A percentile compares a stretch with the other conserved stretches of the same genome.
phyloP scores from a whole-genome alignment of 2,113 vertebrate species.

The Sylvia atricapilla region DNA sequence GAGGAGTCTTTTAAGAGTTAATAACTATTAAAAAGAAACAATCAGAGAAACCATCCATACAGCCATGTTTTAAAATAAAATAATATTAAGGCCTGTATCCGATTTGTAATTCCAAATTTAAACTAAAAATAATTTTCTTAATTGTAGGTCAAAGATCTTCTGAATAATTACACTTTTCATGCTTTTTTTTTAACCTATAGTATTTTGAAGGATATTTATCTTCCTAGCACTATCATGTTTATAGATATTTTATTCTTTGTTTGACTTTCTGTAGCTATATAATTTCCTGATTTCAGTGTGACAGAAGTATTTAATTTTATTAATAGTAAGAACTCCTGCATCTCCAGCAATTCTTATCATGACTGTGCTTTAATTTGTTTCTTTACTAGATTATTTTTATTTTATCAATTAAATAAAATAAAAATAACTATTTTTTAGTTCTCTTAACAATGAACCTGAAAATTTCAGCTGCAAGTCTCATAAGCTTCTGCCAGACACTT shows the following conservation, averaged over 20 bases:
- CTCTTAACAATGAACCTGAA: background rate
- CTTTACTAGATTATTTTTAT: background rate
- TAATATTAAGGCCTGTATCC: background rate
- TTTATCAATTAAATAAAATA: background rate
- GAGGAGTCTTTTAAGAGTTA: background rate
- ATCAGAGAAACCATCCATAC: background rate
- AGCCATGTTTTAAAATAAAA: background rate
- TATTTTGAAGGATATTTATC: background rate
- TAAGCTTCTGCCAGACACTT: background rate
- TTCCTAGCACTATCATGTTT: background rate
- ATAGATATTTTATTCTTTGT: background rate
- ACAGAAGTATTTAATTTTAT: background rate
- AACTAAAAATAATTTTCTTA: background rate
- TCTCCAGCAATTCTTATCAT: background rate
- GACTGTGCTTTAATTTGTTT: background rate
- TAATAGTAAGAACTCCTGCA: background rate
- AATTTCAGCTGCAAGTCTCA: background rate
- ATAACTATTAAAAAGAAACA: background rate
- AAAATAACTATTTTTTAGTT: background rate
- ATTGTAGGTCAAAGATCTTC: background rate
- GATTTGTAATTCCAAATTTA: background rate
- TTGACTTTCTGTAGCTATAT: background rate
- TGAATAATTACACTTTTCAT: background rate
- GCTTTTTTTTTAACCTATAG: background rate
- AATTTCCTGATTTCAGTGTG: background rate